Percentiles rank a stretch among this genome's conserved stretches.
These are phyloP conservation scores for Drosophila anomalata DNA, from an alignment of 2,888 invertebrate species.

Conservation along the genomic window DNA sequence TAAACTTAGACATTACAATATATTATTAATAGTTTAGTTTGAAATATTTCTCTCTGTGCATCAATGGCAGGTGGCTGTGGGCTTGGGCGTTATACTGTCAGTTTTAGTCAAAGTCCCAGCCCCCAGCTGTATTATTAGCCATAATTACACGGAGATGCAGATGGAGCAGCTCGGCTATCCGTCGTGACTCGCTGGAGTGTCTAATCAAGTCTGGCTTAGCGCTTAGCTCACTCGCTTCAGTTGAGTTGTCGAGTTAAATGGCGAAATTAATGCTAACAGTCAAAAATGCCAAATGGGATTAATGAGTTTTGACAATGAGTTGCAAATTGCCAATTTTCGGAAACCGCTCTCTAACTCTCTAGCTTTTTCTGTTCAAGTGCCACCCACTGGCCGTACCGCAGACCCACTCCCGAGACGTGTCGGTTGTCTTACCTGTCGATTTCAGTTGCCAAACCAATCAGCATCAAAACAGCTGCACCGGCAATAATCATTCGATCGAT, in stretches of 20 bases:
- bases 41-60: slow-evolving; percentile 9
- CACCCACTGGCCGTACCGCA: slow-evolving; percentile 3
- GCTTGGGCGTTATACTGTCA: slow-evolving; percentile 75
- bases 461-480: slow-evolving; percentile 67
- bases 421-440: slow-evolving; percentile 68
- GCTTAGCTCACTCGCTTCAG: slow-evolving; percentile 9
- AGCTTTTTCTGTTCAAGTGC: slow-evolving; percentile 1
- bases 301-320: slow-evolving; percentile 64
- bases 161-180: slow-evolving; percentile 54
- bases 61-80: slow-evolving; percentile 41
- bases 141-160: slow-evolving; percentile 73
- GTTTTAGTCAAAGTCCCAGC: slow-evolving; percentile 70
- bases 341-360: slow-evolving; percentile 3
- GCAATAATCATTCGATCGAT: slow-evolving; percentile 44
- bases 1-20: not conserved
- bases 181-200: slow-evolving; percentile 49
- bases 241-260: slow-evolving; percentile 46
- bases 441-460: slow-evolving; percentile 60
- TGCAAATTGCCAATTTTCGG: slow-evolving; percentile 61
- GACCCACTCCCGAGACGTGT: slow-evolving; percentile 46
- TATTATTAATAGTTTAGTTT: no score
- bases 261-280: slow-evolving; percentile 44
- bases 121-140: slow-evolving; percentile 74
- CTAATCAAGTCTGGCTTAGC: slow-evolving; percentile 43
- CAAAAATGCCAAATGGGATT: slow-evolving; percentile 64